Evolutionary conservation across 2,797 vertebrate genomes (phyloP).

Genomic region (Argya squamiceps): DNA sequence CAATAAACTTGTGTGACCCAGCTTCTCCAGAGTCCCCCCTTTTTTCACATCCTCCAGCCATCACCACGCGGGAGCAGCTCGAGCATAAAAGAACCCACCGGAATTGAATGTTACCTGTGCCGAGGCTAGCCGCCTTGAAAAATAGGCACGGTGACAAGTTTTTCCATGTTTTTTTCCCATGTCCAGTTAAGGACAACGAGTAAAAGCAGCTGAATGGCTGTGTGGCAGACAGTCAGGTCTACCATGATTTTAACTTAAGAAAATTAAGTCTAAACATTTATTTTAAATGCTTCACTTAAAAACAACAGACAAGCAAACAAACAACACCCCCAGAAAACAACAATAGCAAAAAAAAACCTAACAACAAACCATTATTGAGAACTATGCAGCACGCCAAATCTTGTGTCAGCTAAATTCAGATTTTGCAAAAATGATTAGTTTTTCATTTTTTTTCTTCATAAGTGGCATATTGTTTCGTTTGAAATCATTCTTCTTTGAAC

Average conservation of each 20-base stretch:
- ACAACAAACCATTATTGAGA: background rate
- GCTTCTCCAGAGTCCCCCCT: too few species aligned
- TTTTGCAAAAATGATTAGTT: background rate
- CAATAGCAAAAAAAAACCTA: too few species aligned
- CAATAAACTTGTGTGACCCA: too few species aligned
- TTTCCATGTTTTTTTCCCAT: background rate
- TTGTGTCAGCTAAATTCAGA: background rate
- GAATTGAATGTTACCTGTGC: too few species aligned
- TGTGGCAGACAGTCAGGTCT: background rate
- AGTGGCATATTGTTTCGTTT: background rate
- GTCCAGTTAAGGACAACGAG: accelerated
- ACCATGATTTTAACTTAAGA: background rate
- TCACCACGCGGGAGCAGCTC: too few species aligned
- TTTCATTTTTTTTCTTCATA: background rate
- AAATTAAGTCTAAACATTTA: background rate
- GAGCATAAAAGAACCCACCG: too few species aligned
- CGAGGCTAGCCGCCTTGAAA: too few species aligned
- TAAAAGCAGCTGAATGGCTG: background rate
- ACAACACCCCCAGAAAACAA: too few species aligned
- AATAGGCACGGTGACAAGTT: too few species aligned
- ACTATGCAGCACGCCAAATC: background rate
- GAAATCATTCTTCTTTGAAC: background rate
- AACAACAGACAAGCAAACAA: too few species aligned
- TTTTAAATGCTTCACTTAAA: background rate
- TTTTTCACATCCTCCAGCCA: too few species aligned